Evolutionary conservation across 2,113 vertebrate species (phyloP), one percentile per base, ranked within the genome.

Genomic region (Perognathus longimembris): DNA sequence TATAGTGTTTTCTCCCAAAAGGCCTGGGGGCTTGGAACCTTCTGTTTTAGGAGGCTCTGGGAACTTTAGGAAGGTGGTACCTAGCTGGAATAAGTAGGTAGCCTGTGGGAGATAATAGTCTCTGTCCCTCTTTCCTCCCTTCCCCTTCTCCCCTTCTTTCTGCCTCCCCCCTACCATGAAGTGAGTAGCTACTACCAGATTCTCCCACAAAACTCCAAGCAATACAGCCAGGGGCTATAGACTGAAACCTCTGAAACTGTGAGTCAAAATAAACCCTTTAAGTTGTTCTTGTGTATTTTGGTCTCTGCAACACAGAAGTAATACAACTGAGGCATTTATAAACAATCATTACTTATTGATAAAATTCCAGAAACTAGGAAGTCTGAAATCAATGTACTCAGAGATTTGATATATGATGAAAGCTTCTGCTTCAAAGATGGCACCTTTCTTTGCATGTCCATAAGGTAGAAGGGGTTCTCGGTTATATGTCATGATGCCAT

Each of bases 101-200:
- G 12, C 9, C 45, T 45, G 9, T 45, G 45, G 45, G 45, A 45
- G 12, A 45, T 45, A 45, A 45, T 45, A 11, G 45, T 45, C 45
- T 12, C 45, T 2, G 45, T 63, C 28, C 1, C 9, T 12, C 28
- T 30, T 18, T 11, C 30, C 0, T 22, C 0, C 6, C 45, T 11
- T 30, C 6, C 38, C 24, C 9, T 18, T 45, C 12, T 30, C 24
- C 3, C 14, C 32, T 6, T 75, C 30, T 8, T 63, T 59, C 10
- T 50, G 45, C 50, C 61, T 50, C 36, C 15, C 17, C 4, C 42
- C 34, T 40, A 57, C 24, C 38, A 40, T 66, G 45, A 45, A 45
- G 45, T 45, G 45, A 45, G 45, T 11, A 45, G 10, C 45, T 45
- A 11, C 45, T 45, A 11, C 45, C 45, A 45, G 45, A 45, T 45